Percentiles rank a stretch among this genome's conserved stretches.
phyloP scores from a whole-genome alignment of 2,888 invertebrate genomes.

The Anoncus sp. region DNA sequence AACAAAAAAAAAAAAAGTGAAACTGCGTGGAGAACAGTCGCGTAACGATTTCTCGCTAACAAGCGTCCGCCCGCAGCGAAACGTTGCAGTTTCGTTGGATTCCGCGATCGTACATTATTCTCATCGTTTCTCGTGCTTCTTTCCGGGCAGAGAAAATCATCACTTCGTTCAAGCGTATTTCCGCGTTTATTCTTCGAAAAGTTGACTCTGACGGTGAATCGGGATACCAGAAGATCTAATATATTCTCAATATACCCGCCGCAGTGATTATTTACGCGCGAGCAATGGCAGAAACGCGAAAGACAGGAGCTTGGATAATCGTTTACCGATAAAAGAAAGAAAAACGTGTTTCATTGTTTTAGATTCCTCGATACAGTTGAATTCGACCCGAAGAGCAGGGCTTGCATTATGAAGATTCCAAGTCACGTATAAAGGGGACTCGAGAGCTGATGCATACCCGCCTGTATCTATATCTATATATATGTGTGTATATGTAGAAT shows the following conservation, averaged over 20 bases:
- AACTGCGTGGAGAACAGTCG: constrained; percentile 12
- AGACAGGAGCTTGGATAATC: constrained; percentile 44
- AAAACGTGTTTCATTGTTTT: constrained; percentile 19
- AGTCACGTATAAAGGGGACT: constrained; percentile 50
- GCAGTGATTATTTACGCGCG: constrained; percentile 21
- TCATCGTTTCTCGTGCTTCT: constrained; percentile 7
- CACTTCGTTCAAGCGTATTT: constrained; percentile 18
- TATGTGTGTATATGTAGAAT: not conserved
- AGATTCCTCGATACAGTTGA: constrained; percentile 7
- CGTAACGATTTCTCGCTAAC: constrained; percentile 30
- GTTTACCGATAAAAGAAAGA: constrained; percentile 52
- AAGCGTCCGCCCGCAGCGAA: constrained; percentile 27
- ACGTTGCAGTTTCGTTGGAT: constrained; percentile 5
- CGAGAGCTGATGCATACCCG: constrained; percentile 12
- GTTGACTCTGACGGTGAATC: not conserved
- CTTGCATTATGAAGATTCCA: constrained; percentile 54
- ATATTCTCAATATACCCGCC: constrained; percentile 13
- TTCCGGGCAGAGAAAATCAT: constrained; percentile 9
- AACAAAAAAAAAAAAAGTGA: constrained; percentile 19
- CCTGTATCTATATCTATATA: not conserved
- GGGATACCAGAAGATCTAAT: constrained; percentile 3
- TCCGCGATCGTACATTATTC: constrained; percentile 40
- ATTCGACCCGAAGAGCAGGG: constrained; percentile 6
- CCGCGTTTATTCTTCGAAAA: constrained; percentile 22
- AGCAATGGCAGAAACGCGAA: constrained; percentile 9